These are phyloP conservation scores for Apis dorsata DNA, from an alignment of 1,140 invertebrate genomes.

Conservation along the genomic window DNA sequence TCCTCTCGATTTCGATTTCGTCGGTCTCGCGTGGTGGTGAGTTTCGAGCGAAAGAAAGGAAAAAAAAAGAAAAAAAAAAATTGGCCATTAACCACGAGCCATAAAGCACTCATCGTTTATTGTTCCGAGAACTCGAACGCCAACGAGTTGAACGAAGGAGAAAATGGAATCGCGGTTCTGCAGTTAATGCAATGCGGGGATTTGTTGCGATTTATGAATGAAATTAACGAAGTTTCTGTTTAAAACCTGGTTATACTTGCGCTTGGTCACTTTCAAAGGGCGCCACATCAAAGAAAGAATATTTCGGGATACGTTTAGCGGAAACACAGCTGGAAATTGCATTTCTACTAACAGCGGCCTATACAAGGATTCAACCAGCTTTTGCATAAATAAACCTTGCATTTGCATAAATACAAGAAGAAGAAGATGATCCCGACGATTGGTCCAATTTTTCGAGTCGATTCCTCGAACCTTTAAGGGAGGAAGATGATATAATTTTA, in stretches of 20 bases:
- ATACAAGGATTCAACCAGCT: background rate
- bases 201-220: constrained; percentile 11
- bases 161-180: background rate
- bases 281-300: constrained; percentile 8
- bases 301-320: background rate
- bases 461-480: too few species aligned
- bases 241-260: background rate
- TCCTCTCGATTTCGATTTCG: background rate
- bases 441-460: too few species aligned
- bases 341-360: background rate
- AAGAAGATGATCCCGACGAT: too few species aligned
- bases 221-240: constrained; percentile 9
- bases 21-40: background rate
- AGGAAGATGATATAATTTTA: too few species aligned
- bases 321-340: constrained; percentile 4
- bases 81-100: background rate
- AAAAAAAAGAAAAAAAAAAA: constrained; percentile 7
- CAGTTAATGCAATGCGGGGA: background rate
- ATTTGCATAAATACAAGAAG: too few species aligned
- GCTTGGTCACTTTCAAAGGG: background rate
- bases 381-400: background rate
- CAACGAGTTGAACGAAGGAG: background rate
- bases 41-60: too few species aligned
- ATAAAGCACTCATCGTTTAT: constrained; percentile 15
- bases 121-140: background rate